These are phyloP conservation scores for Linnaemya vulpina DNA, from an alignment of 2,888 invertebrate species.

Conservation along the genomic window DNA sequence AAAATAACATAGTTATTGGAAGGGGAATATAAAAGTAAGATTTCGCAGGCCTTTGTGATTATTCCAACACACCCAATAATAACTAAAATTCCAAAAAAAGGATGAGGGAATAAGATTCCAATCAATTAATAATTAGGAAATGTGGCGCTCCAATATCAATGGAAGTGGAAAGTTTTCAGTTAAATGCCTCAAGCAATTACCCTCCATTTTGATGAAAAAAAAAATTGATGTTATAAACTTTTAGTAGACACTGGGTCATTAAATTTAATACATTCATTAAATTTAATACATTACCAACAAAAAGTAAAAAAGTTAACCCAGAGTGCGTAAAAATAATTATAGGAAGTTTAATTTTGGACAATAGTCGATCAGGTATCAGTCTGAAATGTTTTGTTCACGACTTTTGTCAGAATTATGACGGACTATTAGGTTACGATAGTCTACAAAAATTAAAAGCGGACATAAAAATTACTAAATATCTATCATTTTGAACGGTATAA, in stretches of 20 bases:
- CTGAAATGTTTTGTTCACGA: neutral
- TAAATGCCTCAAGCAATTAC: neutral
- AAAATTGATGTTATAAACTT: neutral
- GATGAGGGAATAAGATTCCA: neutral
- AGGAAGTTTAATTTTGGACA: neutral
- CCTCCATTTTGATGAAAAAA: neutral
- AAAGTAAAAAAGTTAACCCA: neutral
- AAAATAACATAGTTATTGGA: too few species aligned
- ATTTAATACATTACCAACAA: conserved; percentile 1
- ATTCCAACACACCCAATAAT: neutral
- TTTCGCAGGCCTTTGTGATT: too few species aligned
- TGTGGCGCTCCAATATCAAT: conserved; percentile 24
- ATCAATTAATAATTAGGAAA: conserved; percentile 8
- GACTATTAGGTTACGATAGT: conserved; percentile 47
- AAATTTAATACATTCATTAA: conserved; percentile 6
- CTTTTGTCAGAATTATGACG: conserved; percentile 38
- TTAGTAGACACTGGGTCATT: neutral
- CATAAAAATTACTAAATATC: neutral
- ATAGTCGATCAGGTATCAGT: neutral
- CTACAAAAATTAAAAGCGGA: neutral
- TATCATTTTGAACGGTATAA: too few species aligned
- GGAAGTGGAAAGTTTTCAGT: conserved; percentile 27
- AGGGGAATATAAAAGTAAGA: too few species aligned
- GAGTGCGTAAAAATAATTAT: neutral
- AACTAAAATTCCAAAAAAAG: neutral